Percentiles rank a stretch among this genome's conserved stretches.
These are phyloP conservation scores for Pseudoips prasinana DNA, from an alignment of 2,888 invertebrate genomes.

Conservation along the genomic window DNA sequence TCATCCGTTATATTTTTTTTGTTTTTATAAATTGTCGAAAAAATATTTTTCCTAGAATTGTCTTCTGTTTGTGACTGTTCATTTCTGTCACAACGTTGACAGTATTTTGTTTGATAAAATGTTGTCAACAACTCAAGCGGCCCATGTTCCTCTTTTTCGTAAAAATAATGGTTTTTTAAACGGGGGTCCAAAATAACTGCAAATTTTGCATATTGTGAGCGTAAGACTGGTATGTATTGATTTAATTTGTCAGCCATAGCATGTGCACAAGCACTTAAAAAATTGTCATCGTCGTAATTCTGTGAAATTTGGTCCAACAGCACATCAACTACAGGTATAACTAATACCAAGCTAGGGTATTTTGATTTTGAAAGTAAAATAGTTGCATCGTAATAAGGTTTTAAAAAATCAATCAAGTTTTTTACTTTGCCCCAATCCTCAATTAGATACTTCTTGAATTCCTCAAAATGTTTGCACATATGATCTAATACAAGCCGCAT, in stretches of 20 bases:
- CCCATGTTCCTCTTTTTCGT: not conserved
- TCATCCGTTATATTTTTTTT: not conserved
- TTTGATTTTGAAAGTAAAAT: slow-evolving; percentile 9
- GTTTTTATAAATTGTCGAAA: not conserved
- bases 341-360: slow-evolving; percentile 7
- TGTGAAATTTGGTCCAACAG: not conserved
- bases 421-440: slow-evolving; percentile 6
- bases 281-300: slow-evolving; percentile 1
- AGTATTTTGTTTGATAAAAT: not conserved
- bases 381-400: slow-evolving; percentile 2
- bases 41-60: not conserved
- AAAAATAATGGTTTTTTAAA: slow-evolving; percentile 7
- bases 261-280: slow-evolving; percentile 5
- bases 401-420: slow-evolving; percentile 2
- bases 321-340: slow-evolving; percentile 6
- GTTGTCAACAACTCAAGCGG: no score
- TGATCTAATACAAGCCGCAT: slow-evolving; percentile 1
- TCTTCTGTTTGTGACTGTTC: slow-evolving; percentile 2
- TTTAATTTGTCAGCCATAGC: slow-evolving; percentile 6
- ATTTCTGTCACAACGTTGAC: not conserved
- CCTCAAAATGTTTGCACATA: not conserved
- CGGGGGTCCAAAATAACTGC: slow-evolving; percentile 7
- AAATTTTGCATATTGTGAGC: slow-evolving; percentile 8
- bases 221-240: slow-evolving; percentile 4
- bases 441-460: slow-evolving; percentile 3